These are phyloP conservation scores for Trichogramma dendrolimi DNA, from an alignment of 2,888 invertebrate species.

Conservation along the genomic window DNA sequence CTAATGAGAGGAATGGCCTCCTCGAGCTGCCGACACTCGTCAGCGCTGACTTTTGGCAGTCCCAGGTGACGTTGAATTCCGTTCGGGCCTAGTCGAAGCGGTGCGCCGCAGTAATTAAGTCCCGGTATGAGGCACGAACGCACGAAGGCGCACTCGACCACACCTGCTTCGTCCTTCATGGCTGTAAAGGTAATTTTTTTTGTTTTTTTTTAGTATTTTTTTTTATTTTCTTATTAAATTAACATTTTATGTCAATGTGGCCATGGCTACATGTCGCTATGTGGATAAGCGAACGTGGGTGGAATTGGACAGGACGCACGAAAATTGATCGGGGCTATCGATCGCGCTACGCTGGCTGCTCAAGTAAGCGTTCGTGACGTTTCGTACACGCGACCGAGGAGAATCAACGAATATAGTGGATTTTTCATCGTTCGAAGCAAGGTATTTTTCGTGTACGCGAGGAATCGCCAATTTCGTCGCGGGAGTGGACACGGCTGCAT, in stretches of 20 bases:
- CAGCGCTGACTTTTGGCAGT: conserved; percentile 36
- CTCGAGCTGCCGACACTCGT: conserved; percentile 36
- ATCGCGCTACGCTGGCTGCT: no score
- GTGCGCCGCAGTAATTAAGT: conserved; percentile 40
- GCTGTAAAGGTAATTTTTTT: conserved; percentile 27
- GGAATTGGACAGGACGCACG: not conserved
- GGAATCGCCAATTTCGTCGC: no score
- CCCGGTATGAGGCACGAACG: conserved; percentile 41
- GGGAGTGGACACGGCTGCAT: no score
- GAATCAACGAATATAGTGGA: no score
- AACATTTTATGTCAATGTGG: no score
- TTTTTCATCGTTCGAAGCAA: no score
- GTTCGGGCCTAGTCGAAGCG: conserved; percentile 41
- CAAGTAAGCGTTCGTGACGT: no score
- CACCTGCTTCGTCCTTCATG: conserved; percentile 32
- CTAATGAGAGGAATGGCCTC: conserved; percentile 33
- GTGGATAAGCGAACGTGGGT: not conserved
- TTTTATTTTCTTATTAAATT: no score
- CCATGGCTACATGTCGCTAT: no score
- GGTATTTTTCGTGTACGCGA: no score
- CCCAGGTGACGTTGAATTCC: conserved; percentile 43
- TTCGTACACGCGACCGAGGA: no score
- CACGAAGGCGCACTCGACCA: conserved; percentile 43
- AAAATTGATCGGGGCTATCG: no score
- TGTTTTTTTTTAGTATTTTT: not conserved